Evolutionary conservation across 2,888 invertebrate species (phyloP), one percentile per base, ranked within the genome.

Genomic region (Smittia sp.): DNA sequence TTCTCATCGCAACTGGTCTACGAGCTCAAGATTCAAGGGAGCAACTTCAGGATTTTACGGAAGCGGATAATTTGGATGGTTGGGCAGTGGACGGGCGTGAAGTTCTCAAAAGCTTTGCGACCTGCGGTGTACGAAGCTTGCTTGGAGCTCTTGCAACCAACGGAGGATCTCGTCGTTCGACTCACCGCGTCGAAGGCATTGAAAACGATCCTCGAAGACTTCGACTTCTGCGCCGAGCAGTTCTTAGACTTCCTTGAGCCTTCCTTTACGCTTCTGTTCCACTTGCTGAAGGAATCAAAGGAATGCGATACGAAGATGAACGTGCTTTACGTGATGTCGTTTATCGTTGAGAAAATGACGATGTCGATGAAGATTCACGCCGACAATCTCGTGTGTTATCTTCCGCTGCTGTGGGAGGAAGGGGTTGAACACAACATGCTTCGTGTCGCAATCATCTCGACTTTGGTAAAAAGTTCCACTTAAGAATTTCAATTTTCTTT

Each of bases 231-330:
- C 78, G 87, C 90, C 0, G 92, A 93, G 75, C 90, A 92, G 79
- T 96, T 97, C 81, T 85, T 90, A 75, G 93, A 93, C 20, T 96
- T 89, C 81, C 86, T 95, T 75, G 90, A 92, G 74, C 86, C 90
- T 25, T 86, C 89, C 1, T 94, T 96, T 79, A 87, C 89, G 74
- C 86, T 92, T 73, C 85, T 96, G 11, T 96, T 95, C 82, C 86
- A 87, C 75, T 85, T 98, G 76, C 84, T 98, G 77, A 92, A 93
- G 80, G 93, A 94, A 80, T 92, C 92, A 0, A 87, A 88, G 76
- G 95, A 96, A 83, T 95, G 94, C 83, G 96, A 97, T 81, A 94
- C 95, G 1, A 97, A 96, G 89, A 94, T 96, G 92, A 92, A 93
- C 80, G 92, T 96, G 22, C 85, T 98, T 41, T 91, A 91, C 82